Base-by-base conservation (phyloP, 2,797 vertebrate species). In the Cyprinodon diabolis region DNA sequence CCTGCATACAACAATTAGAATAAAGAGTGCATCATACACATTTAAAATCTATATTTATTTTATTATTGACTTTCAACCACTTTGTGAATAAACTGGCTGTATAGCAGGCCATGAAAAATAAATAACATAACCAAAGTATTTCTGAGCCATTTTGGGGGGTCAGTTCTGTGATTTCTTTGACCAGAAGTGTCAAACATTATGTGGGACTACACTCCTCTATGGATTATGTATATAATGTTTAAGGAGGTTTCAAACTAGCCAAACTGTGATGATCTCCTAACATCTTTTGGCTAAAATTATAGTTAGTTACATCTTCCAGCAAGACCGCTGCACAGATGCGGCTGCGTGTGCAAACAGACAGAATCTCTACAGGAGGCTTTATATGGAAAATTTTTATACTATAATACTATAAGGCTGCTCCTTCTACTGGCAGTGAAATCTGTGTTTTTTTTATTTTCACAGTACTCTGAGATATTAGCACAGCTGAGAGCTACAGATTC, bases 351-450 rank as follows among this genome's bases (percentile, higher is more conserved):
- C 62, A 45, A 71, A 76, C 37, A 67, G 49, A 66, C 43, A 54
- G 60, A 72, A 23, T 60, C 43, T 57, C 11, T 8, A 23, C 67
- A 60, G 67, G 48, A 78, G 12, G 69, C 68, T 75, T 55, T 77
- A 57, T 63, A 72, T 62, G 23, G 37, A 68, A 71, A 57, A 43
- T 43, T 0, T 43, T 15, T 15, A 69, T 73, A 73, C 47, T 57
- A 75, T 78, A 62, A 67, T 17, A 81, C 69, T 82, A 72, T 80
- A 82, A 87, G 71, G 75, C 57, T 63, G 52, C 23, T 51, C 51
- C 45, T 57, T 66, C 48, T 69, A 62, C 75, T 67, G 62, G 21
- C 48, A 40, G 62, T 51, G 68, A 23, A 80, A 57, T 73, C 6
- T 9, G 37, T 73, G 78, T 74, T 21, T 66, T 71, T 35, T 72